phyloP scores from a whole-genome alignment of 2,113 vertebrate genomes.

The Melierax canorus region DNA sequence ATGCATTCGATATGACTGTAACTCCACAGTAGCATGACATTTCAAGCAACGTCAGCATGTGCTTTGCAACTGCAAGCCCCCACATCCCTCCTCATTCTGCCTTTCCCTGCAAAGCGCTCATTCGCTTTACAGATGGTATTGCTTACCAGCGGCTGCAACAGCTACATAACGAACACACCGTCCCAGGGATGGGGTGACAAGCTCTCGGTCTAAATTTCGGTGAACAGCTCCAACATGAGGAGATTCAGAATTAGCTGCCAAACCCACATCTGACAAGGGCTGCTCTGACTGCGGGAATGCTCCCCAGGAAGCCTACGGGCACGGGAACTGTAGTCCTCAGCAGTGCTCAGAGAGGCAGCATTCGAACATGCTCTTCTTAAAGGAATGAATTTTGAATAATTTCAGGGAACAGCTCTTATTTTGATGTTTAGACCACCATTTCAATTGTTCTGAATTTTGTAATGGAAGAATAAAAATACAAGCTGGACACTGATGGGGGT shows the following conservation, averaged over 20 bases:
- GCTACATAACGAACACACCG: neutral
- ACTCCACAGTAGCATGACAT: neutral
- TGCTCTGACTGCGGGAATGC: neutral
- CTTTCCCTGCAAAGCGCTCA: neutral
- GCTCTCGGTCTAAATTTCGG: neutral
- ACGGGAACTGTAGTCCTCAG: neutral
- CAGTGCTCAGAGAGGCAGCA: neutral
- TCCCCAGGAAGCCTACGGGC: neutral
- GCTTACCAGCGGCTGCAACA: neutral
- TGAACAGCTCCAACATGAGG: neutral
- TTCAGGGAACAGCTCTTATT: neutral
- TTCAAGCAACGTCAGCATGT: neutral
- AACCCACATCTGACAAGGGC: neutral
- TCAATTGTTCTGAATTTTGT: neutral
- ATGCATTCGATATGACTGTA: neutral
- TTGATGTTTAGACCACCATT: neutral
- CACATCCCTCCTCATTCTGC: neutral
- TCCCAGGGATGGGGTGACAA: neutral
- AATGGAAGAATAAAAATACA: neutral
- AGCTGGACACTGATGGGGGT: accelerated
- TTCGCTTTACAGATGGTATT: neutral
- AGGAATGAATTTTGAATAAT: neutral
- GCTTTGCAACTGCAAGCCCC: neutral
- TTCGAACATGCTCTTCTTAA: neutral
- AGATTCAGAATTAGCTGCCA: neutral